A percentile compares a stretch with the other conserved stretches of the same genome.
phyloP scores from a whole-genome alignment of 2,113 vertebrate species.

The Pogonocichla stellata region DNA sequence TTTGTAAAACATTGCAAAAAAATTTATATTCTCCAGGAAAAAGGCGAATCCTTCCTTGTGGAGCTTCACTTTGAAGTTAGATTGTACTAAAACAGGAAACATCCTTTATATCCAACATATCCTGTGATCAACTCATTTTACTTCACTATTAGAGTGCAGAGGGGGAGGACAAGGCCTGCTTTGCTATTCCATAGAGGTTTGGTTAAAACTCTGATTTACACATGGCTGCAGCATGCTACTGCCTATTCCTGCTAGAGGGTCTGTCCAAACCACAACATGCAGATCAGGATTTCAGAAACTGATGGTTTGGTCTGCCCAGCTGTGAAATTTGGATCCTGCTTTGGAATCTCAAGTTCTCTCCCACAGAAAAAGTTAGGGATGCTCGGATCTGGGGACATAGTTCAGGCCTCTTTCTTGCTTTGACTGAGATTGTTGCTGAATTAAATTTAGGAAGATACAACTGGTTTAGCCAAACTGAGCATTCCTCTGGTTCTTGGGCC shows the following conservation, averaged over 20 bases:
- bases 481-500: neutral
- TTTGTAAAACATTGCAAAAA: neutral
- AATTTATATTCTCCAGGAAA: neutral
- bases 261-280: constrained; percentile 56
- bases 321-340: constrained; percentile 50
- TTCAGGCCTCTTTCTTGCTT: neutral
- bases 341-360: neutral
- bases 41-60: neutral
- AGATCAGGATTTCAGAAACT: constrained; percentile 39
- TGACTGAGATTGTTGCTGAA: neutral
- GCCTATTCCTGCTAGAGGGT: neutral
- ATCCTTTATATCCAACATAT: neutral
- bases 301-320: constrained; percentile 55
- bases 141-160: neutral
- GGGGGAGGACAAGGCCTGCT: neutral
- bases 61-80: neutral
- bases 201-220: constrained; percentile 2
- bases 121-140: neutral
- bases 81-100: neutral
- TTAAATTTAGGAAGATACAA: neutral
- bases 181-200: neutral
- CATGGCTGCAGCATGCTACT: neutral
- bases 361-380: neutral
- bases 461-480: neutral
- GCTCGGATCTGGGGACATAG: neutral